A percentile compares a stretch with the other conserved stretches of the same genome.
Conservation (phyloP, 2,797 vertebrate genomes). For the Sebastes jordani region DNA sequence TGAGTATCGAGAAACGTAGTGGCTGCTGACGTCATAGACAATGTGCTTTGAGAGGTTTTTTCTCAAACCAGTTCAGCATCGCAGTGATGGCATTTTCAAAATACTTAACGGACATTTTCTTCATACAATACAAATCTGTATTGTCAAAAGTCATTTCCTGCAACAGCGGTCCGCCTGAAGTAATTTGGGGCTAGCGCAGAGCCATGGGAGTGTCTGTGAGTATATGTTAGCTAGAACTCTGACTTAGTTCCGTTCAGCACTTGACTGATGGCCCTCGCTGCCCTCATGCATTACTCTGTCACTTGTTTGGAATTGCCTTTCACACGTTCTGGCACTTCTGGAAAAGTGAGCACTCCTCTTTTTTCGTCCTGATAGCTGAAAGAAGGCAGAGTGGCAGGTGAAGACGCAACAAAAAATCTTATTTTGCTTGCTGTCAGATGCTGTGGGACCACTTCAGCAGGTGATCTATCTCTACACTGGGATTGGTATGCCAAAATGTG, state of each 20-base stretch:
- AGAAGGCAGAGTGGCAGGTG: slow-evolving; percentile 42
- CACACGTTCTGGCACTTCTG: slow-evolving; percentile 68
- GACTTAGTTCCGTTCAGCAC: slow-evolving; percentile 63
- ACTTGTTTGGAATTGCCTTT: slow-evolving; percentile 77
- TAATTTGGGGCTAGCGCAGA: slow-evolving; percentile 52
- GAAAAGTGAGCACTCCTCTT: slow-evolving; percentile 54
- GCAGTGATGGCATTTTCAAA: neutral
- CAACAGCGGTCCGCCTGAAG: slow-evolving; percentile 39
- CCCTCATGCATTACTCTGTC: slow-evolving; percentile 77
- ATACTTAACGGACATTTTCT: neutral
- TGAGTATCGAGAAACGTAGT: no score
- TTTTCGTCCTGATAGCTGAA: slow-evolving; percentile 46
- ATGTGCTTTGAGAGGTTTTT: neutral
- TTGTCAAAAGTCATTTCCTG: slow-evolving; percentile 49
- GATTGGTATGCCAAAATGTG: slow-evolving; percentile 17
- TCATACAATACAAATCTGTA: slow-evolving; percentile 9
- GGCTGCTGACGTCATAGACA: neutral
- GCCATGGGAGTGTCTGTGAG: slow-evolving; percentile 54
- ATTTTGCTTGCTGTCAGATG: slow-evolving; percentile 47
- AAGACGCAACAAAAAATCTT: slow-evolving; percentile 40
- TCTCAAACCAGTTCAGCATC: neutral
- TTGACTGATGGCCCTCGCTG: slow-evolving; percentile 77
- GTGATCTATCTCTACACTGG: slow-evolving; percentile 6
- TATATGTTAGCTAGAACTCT: slow-evolving; percentile 71
- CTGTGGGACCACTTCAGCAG: slow-evolving; percentile 17